Evolutionary conservation across 2,113 vertebrate genomes (phyloP), one percentile per base, ranked within the genome.

Genomic region (Galeopterus variegatus): DNA sequence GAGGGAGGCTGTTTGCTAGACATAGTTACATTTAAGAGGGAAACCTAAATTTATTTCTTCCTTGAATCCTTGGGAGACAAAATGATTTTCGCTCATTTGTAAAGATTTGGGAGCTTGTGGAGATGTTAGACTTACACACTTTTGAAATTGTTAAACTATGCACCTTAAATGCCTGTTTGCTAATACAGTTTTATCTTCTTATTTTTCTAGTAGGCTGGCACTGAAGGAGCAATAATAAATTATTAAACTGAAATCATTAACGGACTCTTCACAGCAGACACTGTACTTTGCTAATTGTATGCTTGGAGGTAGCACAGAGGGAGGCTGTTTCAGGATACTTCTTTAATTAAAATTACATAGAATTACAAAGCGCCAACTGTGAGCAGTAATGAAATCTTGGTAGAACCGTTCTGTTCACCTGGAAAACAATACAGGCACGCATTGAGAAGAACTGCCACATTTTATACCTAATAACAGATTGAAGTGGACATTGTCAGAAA

Each of bases 271-370:
- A 97, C 98, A 99, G 98, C 98, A 98, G 98, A 99, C 97, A 98
- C 69, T 98, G 98, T 98, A 98, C 93, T 98, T 97, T 98, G 97
- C 98, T 99, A 99, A 99, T 99, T 98, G 98, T 99, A 97, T 98
- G 98, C 98, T 99, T 98, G 98, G 98, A 98, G 98, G 98, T 98
- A 98, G 98, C 98, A 98, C 98, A 98, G 98, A 98, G 98, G 99
- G 99, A 98, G 97, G 97, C 96, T 98, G 98, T 97, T 98, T 99
- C 98, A 98, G 98, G 99, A 98, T 98, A 98, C 98, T 98, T 98
- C 98, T 98, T 99, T 99, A 99, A 99, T 99, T 99, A 99, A 99
- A 99, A 99, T 99, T 98, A 99, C 98, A 99, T 98, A 98, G 98
- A 99, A 99, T 99, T 99, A 99, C 97, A 98, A 97, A 98, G 98